These are phyloP conservation scores for Pipistrellus pipistrellus DNA, from an alignment of 2,797 vertebrate species.

Conservation along the genomic window DNA sequence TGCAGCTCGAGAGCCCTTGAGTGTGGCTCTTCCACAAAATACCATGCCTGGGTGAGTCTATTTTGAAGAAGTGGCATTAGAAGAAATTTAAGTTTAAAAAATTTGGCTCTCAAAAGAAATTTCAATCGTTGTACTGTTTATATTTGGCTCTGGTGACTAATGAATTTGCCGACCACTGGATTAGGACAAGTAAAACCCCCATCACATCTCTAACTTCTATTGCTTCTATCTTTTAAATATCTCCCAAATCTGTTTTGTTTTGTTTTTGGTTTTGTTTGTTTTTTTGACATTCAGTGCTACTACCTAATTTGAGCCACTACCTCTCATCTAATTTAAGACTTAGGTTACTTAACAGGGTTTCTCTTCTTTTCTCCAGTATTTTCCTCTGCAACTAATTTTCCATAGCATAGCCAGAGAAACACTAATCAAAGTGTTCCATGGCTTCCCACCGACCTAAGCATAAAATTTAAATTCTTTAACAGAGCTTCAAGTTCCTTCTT, in stretches of 20 bases:
- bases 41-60: no score
- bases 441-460: not conserved
- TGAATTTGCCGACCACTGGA: no score
- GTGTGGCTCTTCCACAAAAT: no score
- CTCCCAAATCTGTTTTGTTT: not conserved
- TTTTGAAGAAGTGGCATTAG: no score
- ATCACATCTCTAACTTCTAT: not conserved
- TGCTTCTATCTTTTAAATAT: not conserved
- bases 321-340: conserved; percentile 26
- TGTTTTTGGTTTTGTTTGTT: not conserved
- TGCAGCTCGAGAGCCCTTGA: no score
- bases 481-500: conserved; percentile 27
- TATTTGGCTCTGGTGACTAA: no score
- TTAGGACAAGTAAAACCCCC: not conserved
- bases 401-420: not conserved
- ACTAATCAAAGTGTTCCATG: conserved; percentile 23
- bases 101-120: no score
- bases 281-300: not conserved
- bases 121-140: no score
- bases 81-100: no score
- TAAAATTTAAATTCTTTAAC: conserved; percentile 9
- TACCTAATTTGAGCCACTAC: not conserved
- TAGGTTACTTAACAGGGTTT: not conserved
- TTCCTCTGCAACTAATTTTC: conserved; percentile 14
- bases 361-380: not conserved